A percentile compares a stretch with the other conserved stretches of the same genome.
Evolutionary conservation across 2,113 vertebrate genomes (phyloP).

Genomic region (chimpanzee (Pan troglodytes)): DNA sequence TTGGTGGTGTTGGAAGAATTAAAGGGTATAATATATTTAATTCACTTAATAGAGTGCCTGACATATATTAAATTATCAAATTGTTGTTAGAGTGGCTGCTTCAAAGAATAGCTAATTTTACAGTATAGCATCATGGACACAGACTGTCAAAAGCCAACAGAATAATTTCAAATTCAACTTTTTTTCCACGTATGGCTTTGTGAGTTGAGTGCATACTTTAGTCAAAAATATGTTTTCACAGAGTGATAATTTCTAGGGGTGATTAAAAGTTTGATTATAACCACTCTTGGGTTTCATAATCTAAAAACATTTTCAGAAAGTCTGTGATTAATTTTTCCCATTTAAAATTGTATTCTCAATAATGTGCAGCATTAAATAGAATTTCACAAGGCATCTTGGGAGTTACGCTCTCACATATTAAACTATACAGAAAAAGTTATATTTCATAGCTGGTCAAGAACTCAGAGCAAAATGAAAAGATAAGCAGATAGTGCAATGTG

Average conservation of each 20-base stretch:
- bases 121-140: not conserved
- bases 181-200: not conserved
- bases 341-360: constrained; percentile 52
- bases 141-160: not conserved
- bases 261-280: constrained; percentile 68
- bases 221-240: constrained; percentile 41
- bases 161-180: not conserved
- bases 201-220: constrained; percentile 27
- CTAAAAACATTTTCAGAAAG: constrained; percentile 50
- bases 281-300: constrained; percentile 26
- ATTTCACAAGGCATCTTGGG: constrained; percentile 13
- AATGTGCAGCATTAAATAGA: constrained; percentile 45
- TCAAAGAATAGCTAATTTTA: constrained; percentile 15
- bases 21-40: not conserved
- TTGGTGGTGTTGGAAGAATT: not conserved
- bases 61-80: not conserved
- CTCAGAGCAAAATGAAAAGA: constrained; percentile 52
- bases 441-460: constrained; percentile 15
- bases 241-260: not conserved
- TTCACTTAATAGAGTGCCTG: not conserved
- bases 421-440: constrained; percentile 39
- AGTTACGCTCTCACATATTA: not conserved
- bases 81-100: not conserved
- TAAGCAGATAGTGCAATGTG: constrained; percentile 19
- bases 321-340: constrained; percentile 58